phyloP scores from a whole-genome alignment of 2,113 vertebrate species.

The Theristicus caerulescens region DNA sequence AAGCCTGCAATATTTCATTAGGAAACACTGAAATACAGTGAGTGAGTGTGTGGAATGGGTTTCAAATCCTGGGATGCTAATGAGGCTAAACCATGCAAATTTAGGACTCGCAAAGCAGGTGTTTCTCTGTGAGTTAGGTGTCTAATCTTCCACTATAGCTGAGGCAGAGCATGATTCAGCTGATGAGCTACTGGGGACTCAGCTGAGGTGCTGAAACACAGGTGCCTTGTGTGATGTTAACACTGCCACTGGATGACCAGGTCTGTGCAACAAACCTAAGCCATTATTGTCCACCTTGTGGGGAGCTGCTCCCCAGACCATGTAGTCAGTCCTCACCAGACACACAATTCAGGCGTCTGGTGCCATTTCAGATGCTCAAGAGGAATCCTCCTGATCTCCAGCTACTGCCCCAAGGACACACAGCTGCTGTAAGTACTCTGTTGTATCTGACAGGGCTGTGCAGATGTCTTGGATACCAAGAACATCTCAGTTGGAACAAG shows the following conservation, averaged over 20 bases:
- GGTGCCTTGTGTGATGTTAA: background rate
- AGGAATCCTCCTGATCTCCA: background rate
- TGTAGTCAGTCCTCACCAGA: background rate
- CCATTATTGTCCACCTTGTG: background rate
- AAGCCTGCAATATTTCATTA: background rate
- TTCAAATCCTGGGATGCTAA: background rate
- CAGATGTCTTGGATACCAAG: background rate
- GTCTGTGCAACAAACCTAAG: background rate
- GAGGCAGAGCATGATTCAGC: background rate
- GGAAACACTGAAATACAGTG: background rate
- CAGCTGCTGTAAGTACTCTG: background rate
- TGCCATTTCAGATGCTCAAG: background rate
- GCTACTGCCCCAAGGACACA: background rate
- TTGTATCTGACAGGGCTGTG: background rate
- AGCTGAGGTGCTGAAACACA: background rate
- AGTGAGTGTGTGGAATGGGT: rapidly evolving
- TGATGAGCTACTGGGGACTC: background rate
- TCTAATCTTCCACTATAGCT: background rate
- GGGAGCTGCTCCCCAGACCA: rapidly evolving
- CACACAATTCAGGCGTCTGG: background rate
- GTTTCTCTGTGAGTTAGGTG: background rate
- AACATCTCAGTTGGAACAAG: background rate
- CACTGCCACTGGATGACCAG: background rate
- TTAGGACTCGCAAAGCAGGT: background rate
- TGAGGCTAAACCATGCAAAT: background rate